A percentile compares a stretch with the other conserved stretches of the same genome.
These are phyloP conservation scores for Oligia latruncula DNA, from an alignment of 2,888 invertebrate genomes.

Conservation along the genomic window DNA sequence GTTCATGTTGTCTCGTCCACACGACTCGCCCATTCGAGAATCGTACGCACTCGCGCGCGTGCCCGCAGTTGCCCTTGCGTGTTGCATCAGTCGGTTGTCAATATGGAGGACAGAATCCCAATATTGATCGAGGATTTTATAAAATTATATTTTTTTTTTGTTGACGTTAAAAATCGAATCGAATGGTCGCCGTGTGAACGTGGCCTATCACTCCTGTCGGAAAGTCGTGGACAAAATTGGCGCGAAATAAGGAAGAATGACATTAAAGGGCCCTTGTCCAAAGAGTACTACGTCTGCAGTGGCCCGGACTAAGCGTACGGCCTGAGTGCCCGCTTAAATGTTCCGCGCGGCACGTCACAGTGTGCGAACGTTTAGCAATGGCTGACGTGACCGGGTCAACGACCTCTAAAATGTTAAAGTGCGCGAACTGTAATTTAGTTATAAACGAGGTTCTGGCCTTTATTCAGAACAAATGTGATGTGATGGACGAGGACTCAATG, in stretches of 20 bases:
- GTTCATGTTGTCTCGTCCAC: too few relatives aligned
- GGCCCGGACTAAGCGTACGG: neutral
- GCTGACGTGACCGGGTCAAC: neutral
- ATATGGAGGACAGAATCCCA: too few relatives aligned
- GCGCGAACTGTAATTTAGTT: neutral
- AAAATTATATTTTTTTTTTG: too few relatives aligned
- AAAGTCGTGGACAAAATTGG: neutral
- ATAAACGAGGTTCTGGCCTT: neutral
- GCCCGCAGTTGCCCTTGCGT: too few relatives aligned
- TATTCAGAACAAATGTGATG: constrained; percentile 1
- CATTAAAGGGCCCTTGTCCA: neutral
- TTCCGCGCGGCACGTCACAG: too few relatives aligned
- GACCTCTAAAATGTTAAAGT: constrained; percentile 10
- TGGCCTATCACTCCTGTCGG: neutral
- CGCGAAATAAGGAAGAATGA: neutral
- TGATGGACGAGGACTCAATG: constrained; percentile 7
- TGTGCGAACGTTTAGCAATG: constrained; percentile 1
- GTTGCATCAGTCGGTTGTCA: too few relatives aligned
- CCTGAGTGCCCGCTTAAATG: too few relatives aligned
- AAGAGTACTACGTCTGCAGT: neutral
- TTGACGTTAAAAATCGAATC: too few relatives aligned
- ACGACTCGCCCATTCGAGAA: too few relatives aligned
- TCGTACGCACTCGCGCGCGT: too few relatives aligned
- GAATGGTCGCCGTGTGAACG: too few relatives aligned
- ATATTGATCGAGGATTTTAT: too few relatives aligned